phyloP scores from a whole-genome alignment of 2,113 vertebrate genomes.

The Leptocoma aspasia region DNA sequence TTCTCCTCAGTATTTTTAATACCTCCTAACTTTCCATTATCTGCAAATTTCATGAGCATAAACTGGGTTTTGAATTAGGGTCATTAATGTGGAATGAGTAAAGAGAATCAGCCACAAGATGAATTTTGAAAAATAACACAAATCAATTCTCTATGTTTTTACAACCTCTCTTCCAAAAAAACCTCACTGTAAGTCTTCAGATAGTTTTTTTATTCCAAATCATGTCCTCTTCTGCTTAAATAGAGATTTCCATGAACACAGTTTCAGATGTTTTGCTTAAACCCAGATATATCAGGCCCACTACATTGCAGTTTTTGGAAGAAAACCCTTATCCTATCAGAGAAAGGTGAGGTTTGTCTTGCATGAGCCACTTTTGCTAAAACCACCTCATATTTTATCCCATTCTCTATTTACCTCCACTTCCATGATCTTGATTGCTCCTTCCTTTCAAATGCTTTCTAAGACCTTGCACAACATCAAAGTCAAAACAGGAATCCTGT shows the following conservation, averaged over 20 bases:
- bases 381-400: background rate
- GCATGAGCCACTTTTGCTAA: background rate
- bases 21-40: background rate
- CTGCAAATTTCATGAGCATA: background rate
- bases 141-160: background rate
- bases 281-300: background rate
- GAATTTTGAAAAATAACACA: background rate
- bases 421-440: background rate
- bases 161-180: background rate
- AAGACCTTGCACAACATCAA: background rate
- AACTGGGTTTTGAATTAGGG: background rate
- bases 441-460: background rate
- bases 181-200: background rate
- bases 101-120: background rate
- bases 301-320: background rate
- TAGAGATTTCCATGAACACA: background rate
- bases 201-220: background rate
- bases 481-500: background rate
- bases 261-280: slow-evolving; percentile 2
- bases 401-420: background rate
- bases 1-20: background rate
- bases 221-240: background rate
- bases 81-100: background rate
- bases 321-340: background rate
- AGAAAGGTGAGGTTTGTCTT: background rate